A percentile compares a stretch with the other conserved stretches of the same genome.
Conservation (phyloP, 2,888 invertebrate genomes). For the Vesta saturnalis region DNA sequence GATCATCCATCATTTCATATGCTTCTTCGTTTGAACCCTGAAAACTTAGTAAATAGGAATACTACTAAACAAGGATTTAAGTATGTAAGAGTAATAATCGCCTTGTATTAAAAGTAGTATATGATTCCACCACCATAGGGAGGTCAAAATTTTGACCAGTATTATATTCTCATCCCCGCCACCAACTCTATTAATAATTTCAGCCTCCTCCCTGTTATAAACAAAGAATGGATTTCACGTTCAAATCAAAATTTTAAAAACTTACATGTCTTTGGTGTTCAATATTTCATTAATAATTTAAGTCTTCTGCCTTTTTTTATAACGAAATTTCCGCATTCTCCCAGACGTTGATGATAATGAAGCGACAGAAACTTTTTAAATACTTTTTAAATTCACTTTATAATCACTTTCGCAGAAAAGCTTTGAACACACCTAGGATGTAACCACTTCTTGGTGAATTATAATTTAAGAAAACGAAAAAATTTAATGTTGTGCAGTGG, state of each 20-base stretch:
- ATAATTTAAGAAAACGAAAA: too few relatives aligned
- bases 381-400: constrained; percentile 1
- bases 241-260: not conserved
- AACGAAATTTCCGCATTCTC: not conserved
- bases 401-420: constrained; percentile 1
- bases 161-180: not conserved
- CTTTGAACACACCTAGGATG: too few relatives aligned
- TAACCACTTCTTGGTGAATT: too few relatives aligned
- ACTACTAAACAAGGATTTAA: not conserved
- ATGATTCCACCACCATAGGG: not conserved
- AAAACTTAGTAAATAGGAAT: not conserved
- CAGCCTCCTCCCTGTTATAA: not conserved
- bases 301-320: not conserved
- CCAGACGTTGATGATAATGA: not conserved
- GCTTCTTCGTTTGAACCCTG: not conserved
- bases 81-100: too few relatives aligned
- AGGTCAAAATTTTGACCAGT: not conserved
- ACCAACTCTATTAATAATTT: not conserved
- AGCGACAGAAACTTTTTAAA: not conserved
- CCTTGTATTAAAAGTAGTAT: not conserved
- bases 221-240: not conserved
- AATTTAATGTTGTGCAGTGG: too few relatives aligned
- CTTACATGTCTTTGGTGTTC: not conserved
- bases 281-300: too few relatives aligned
- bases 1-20: not conserved